Evolutionary conservation across 2,888 invertebrate species (phyloP), one percentile per base, ranked within the genome.

Genomic region (Calephelis perditalis): DNA sequence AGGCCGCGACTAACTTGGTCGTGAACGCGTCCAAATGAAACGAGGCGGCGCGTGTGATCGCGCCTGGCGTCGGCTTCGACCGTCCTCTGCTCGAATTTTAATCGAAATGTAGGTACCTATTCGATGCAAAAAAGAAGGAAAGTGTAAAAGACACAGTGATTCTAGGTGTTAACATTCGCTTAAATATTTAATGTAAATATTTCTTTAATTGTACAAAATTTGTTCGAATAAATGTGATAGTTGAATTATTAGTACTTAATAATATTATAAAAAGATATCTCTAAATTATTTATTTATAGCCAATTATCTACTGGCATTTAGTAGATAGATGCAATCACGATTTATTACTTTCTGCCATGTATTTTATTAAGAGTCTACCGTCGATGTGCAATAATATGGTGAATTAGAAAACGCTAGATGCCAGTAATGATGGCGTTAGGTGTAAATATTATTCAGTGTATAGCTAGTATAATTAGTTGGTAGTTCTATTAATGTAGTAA

Each of bases 1-100:
- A 93, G 71, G 93, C 93, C 60, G 93, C 93, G 59, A 93, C 93
- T 59, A 93, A 93, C 71, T 78, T 93, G 62, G 93, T 93, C 10
- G 91, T 91, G 63, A 89, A 81, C 66, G 91, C 91, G 72, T 89
- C 91, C 52, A 91, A 91, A 90, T 91, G 91, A 91, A 86, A 89
- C 81, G 87, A 83, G 84, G 79, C 82, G 66, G 70, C 82, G 76
- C 88, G 88, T 76, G 78, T 81, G 69, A 72, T 82, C 74, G 79
- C 78, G 65, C 76, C 76, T 35, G 75, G 77, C 59, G 70, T 77
- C 70, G 75, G 65, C 64, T 86, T 81, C 75, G 86, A 85, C 68
- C 80, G 88, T 71, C 85, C 87, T 76, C 77, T 80, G 75, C 82
- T 86, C 81, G 84, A 87, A 77, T 89, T 76, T 76, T 86, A 73